Evolutionary conservation across 2,888 invertebrate species (phyloP), one percentile per base, ranked within the genome.

Genomic region (Tupiocoris notatus): DNA sequence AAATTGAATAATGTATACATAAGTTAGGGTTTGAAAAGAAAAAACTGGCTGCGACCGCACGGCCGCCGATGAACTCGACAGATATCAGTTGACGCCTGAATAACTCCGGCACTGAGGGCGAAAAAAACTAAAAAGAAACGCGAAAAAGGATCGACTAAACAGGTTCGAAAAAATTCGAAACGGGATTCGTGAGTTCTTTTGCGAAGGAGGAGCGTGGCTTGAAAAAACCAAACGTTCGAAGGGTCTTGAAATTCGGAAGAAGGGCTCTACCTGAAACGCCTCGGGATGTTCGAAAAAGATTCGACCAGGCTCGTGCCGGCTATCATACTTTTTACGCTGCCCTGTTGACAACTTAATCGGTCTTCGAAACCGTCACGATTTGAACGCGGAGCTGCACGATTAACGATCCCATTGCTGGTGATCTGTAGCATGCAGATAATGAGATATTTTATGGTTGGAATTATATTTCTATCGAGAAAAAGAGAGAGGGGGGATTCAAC

Each of bases 271-370:
- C 39, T 39, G 39, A 39, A 12, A 39, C 12, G 39, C 39, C 39
- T 12, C 6, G 12, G 39, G 39, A 3, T 39, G 39, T 3, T 39
- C 39, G 39, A 39, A 39, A 65, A 65, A 65, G 65, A 65, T 18
- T 64, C 23, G 24, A n/a, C 12, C 25, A 39, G 16, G 61, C 59
- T 22, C 70, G 70, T 70, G 70, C 70, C 22, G 24, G n/a, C 70
- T 70, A 59, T 70, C 70, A 70, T 70, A 70, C 59, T 70, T 70
- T 70, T 70, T 70, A 59, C 18, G 59, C 59, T 12, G 39, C 39
- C 58, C 70, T 22, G 70, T 24, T 70, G 70, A 70, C 59, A 54
- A 59, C 59, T 70, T 70, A 25, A 39, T 22, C 9, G 57, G n/a
- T n/a, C n/a, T n/a, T n/a, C n/a, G n/a, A n/a, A n/a, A n/a, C n/a